Evolutionary conservation across 2,888 invertebrate genomes (phyloP), one percentile per base, ranked within the genome.

Genomic region (Caenorhabditis sinica): DNA sequence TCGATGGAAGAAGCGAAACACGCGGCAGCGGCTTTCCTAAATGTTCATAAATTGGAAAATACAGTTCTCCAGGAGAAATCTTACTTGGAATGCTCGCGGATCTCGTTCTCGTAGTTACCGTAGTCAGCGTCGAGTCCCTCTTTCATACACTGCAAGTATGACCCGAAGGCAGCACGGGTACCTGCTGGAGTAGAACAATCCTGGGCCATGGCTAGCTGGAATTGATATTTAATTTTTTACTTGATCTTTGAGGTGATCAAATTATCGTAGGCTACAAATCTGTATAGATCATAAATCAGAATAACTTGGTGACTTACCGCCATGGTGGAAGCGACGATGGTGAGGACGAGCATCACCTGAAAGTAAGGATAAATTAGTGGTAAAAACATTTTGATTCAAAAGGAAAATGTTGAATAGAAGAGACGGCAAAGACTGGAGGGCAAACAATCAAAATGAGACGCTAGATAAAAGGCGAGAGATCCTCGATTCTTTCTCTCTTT

Each of bases 1-100:
- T 89, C 90, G 83, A 92, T 92, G 11, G 88, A 88, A 1, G 90
- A 89, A 9, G 92, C 90, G 72, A 92, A 92, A 71, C 92, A 92
- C 6, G 90, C 82, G 43, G 85, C 85, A 20, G 91, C 92, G 23
- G 92, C 92, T 68, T 89, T 87, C 66, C 91, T 91, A 71, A 88
- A 83, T 36, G n/a, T 63, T 4, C 20, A 13, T 20, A 30, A 2
- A 43, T 20, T 61, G 17, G n/a, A n/a, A 2, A 58, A n/a, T 11
- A 20, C n/a, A 45, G 23, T 23, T 36, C 36, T 43, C 9, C 2
- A 4, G 6, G 28, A 13, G 23, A n/a, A 2, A 23, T 43, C 66
- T 20, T 71, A 90, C 90, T 89, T 88, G 58, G 89, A 89, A 77
- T 92, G 90, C 63, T 90, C 87, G n/a, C 88, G 87, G 63, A 92